Evolutionary conservation across 2,888 invertebrate species (phyloP), one percentile per base, ranked within the genome.

Genomic region (Microctonus hyperodae): DNA sequence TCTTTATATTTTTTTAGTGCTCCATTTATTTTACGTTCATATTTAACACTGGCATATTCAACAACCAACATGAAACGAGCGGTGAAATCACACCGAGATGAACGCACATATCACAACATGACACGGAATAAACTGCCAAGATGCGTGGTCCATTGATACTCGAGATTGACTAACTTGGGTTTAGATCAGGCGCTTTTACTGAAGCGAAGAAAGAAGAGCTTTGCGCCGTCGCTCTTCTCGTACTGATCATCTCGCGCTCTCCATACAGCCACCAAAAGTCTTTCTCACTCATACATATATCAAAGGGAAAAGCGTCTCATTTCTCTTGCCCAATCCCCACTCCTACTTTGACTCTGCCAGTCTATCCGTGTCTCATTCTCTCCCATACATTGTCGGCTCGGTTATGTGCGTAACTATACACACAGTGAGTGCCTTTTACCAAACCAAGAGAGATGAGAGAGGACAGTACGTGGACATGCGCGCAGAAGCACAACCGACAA

Each of bases 81-180:
- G 16, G 25, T 11, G 44, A 6, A 13, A 33, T 22, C 13, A 48
- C 28, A 23, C 22, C 16, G 55, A n/a, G 16, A 50, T 20, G 33
- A n/a, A n/a, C n/a, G n/a, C n/a, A 31, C 50, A 62, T 62, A 25
- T 22, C 51, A 59, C 59, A 44, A 25, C 37, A 37, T 20, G 28
- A 44, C 44, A 11, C 31, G 48, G 16, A 44, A 60, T 22, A 22
- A 10, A 31, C 37, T n/a, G n/a, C n/a, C 53, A 7, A 23, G 67
- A 63, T 44, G 25, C 63, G 25, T 51, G 61, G 44, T 70, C 68
- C 69, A 66, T 69, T 68, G 64, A 67, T 65, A 70, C 72, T 66
- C 69, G 68, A 70, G 70, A 70, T 69, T 68, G 67, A 70, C 70
- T 70, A 69, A 70, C 70, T 73, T 69, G 64, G 68, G 68, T 64